Evolutionary conservation across 2,797 vertebrate genomes (phyloP), one percentile per base, ranked within the genome.

Genomic region (Xyrichtys novacula): DNA sequence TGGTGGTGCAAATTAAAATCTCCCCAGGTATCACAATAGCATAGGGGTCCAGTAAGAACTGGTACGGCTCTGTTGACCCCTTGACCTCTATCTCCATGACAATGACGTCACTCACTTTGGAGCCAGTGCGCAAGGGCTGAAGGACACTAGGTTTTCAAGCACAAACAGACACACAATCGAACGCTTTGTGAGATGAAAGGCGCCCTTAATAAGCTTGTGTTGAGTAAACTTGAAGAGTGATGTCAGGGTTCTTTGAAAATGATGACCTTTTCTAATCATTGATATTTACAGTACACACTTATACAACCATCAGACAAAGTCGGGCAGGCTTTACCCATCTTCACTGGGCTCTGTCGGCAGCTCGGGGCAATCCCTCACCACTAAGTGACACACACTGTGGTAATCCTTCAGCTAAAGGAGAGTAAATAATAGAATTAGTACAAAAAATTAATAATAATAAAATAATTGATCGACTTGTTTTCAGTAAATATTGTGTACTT

Each of bases 11-110:
- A 40, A 96, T 91, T 36, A 94, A 96, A 76, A 85, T 91, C 78
- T 97, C 95, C 54, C 96, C 97, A 0, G 96, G 94, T 57, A 99
- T 86, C 14, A 97, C 74, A 49, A 98, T 59, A 47, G 94, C 95
- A 0, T 96, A 96, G 0, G 98, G 98, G 20, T 98, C 96, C 50
- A 99, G 77, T 28, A 96, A 91, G 40, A 98, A 65, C 47, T 93
- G 75, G 88, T 95, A 94, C 0, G 95, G 94, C 80, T 96, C 95
- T 0, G 94, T 89, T 0, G 90, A 89, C 39, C 98, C 96, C 88
- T 96, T 98, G 48, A 96, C 91, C 79, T 99, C 97, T 34, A 99
- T 91, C 82, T 96, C 96, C 92, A 98, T 83, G 26, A 82, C 93
- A 5, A 94, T 94, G 48, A 94, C 89, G 15, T 96, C 94, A 6